phyloP scores from a whole-genome alignment of 1,140 invertebrate genomes.

The Drosophila willistoni region DNA sequence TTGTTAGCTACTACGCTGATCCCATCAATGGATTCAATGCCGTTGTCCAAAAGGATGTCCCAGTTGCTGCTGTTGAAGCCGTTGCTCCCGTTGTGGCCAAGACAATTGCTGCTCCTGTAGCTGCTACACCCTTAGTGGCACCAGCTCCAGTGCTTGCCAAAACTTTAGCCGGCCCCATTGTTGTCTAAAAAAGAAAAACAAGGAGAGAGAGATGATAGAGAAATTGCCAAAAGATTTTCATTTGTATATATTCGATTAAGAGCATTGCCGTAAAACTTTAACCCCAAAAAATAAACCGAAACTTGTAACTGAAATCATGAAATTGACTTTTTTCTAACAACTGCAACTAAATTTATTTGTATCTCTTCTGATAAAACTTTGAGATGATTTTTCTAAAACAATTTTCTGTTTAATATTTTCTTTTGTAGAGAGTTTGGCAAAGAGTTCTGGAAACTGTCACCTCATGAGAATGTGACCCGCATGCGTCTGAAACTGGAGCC shows the following conservation, averaged over 20 bases:
- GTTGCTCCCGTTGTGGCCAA: constrained; percentile 62
- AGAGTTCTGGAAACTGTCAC: constrained; percentile 86
- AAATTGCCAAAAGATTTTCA: constrained; percentile 74
- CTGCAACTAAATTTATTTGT: background rate
- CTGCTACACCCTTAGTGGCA: constrained; percentile 42
- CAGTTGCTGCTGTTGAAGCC: constrained; percentile 76
- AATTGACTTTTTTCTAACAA: background rate
- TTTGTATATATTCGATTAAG: constrained; percentile 82
- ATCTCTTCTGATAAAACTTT: background rate
- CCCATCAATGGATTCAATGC: constrained; percentile 85
- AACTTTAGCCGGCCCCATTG: constrained; percentile 66
- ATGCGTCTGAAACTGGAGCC: constrained; percentile 87
- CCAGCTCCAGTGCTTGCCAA: constrained; percentile 67
- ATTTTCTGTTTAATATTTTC: background rate
- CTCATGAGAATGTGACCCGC: constrained; percentile 86
- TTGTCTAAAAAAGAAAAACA: constrained; percentile 47
- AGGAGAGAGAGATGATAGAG: constrained; percentile 21
- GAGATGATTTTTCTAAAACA: background rate
- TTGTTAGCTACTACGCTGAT: constrained; percentile 85
- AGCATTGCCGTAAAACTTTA: constrained; percentile 82
- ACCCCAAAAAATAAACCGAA: constrained; percentile 68
- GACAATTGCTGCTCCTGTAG: constrained; percentile 57
- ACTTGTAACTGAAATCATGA: constrained; percentile 30
- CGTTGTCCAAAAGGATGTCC: constrained; percentile 85
- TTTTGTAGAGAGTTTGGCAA: constrained; percentile 67